Conservation (phyloP, 1,140 invertebrate genomes). For the Meloidogyne exigua region DNA sequence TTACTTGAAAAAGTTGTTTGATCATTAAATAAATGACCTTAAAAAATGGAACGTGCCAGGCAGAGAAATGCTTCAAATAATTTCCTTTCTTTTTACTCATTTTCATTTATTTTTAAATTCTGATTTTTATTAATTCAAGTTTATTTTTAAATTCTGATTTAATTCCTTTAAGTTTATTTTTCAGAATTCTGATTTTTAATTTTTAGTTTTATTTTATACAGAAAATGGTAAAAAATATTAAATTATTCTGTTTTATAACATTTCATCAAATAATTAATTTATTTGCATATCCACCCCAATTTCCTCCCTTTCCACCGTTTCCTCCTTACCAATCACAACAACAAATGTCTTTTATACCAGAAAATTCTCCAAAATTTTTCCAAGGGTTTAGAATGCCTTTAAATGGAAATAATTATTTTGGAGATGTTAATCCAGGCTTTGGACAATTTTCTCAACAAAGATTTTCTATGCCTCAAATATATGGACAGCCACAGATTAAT, state of each 20-base stretch:
- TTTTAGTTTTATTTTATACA: no score
- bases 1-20: background rate
- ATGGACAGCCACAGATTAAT: background rate
- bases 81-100: background rate
- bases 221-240: background rate
- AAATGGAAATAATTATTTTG: conserved; percentile 3
- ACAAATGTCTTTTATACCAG: background rate
- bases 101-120: background rate
- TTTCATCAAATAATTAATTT: background rate
- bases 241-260: background rate
- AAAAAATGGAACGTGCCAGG: background rate
- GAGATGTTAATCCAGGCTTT: background rate
- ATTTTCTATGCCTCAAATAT: background rate
- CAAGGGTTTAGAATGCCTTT: background rate
- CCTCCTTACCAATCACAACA: background rate
- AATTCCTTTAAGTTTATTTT: background rate
- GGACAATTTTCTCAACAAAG: background rate
- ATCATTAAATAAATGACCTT: background rate
- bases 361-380: background rate
- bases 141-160: no score
- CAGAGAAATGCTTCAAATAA: background rate
- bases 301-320: background rate
- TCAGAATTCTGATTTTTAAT: no score
- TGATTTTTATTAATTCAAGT: no score
- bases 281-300: background rate